Evolutionary conservation across 37 sponge, comb jelly and placozoan species (phyloP), one percentile per base, ranked within the genome.

Genomic region (Ianthella basta): DNA sequence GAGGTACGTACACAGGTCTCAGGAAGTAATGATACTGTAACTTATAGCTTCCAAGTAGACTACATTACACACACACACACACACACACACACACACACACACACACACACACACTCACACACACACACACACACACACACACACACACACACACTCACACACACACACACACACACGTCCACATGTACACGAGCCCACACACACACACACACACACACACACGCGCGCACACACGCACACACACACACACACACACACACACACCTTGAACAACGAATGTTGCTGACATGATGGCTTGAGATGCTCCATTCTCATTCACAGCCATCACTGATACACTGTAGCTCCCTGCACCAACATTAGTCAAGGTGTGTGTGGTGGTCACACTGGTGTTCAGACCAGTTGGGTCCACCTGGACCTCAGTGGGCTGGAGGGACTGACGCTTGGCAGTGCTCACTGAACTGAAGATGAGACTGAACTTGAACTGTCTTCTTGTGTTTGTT

Each of bases 151-250:
- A 44, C 8, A 44, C 50, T 44, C 50, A 44, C 50, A 44, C 50
- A 44, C 50, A 44, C 50, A 8, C 50, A 44, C 73, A 72, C 38
- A 25, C 73, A 27, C 73, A 72, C 37, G 13, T 34, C 4, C 35
- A 34, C 37, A 72, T 33, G 21, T 10, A 20, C 73, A 72, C 12
- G 35, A 10, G 13, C 73, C 4, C 73, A 72, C 37, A 25, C 56
- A n/a, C 56, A 41, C 25, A 18, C 32, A 50, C 27, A 27, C 15
- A 24, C 55, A 21, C 81, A 55, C 81, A 54, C 60, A 15, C 81
- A 80, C 81, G 27, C 81, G 55, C 59, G 1, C 81, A 80, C 81
- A 57, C 34, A 44, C 50, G 8, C 50, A 44, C 50, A 44, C 50
- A 44, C 50, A 44, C 50, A 44, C 34, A 44, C 50, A 44, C 50